Evolutionary conservation across 2,797 vertebrate genomes (phyloP).

Genomic region (Argya squamiceps): DNA sequence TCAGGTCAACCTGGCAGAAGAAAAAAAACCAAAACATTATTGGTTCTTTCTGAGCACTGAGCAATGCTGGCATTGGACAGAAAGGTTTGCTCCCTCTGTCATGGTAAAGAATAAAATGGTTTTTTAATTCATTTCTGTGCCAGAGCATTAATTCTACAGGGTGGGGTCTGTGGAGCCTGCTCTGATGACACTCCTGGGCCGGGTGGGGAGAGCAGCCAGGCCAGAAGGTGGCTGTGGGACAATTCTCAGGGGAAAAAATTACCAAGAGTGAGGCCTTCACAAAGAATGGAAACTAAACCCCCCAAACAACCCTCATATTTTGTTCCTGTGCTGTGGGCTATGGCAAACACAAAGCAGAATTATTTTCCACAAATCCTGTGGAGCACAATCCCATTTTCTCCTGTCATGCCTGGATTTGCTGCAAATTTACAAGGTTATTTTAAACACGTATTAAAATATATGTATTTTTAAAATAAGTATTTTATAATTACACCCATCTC

Average conservation of each 20-base stretch:
- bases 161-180: not conserved
- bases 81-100: no score
- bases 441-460: not conserved
- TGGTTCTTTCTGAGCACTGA: no score
- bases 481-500: not conserved
- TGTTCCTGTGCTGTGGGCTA: not conserved
- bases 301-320: rapidly evolving
- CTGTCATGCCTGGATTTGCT: not conserved
- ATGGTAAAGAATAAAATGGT: no score
- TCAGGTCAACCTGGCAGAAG: no score
- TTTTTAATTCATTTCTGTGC: not conserved
- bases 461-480: not conserved
- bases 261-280: not conserved
- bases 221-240: not conserved
- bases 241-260: not conserved
- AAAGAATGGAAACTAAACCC: not conserved
- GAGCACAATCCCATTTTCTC: not conserved
- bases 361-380: not conserved
- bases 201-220: not conserved
- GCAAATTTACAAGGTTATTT: not conserved
- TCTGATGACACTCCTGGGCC: not conserved
- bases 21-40: no score
- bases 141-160: not conserved
- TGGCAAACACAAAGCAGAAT: not conserved
- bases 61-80: no score